These are phyloP conservation scores for Drosophila paranaensis DNA, from an alignment of 2,888 invertebrate species.

Conservation along the genomic window DNA sequence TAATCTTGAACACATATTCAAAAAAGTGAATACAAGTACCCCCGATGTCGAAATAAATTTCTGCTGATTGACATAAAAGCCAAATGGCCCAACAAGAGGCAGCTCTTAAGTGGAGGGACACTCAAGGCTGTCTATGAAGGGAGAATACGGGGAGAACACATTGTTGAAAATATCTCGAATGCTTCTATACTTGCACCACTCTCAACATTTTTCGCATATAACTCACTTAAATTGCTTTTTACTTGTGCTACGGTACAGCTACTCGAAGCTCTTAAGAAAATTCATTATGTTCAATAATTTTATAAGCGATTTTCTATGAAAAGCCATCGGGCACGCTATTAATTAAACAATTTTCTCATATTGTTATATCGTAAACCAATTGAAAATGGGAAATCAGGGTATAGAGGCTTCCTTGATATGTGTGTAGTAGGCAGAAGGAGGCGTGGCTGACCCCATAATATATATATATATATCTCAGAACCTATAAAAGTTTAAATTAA, in stretches of 20 bases:
- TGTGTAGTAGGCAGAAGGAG: no score
- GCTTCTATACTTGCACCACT: conserved; percentile 35
- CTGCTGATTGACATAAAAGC: conserved; percentile 62
- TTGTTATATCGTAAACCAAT: no score
- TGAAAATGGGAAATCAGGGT: no score
- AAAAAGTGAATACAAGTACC: conserved; percentile 20
- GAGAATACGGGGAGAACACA: neutral
- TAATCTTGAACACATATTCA: conserved; percentile 40
- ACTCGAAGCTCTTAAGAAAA: conserved; percentile 50
- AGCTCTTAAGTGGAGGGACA: conserved; percentile 12
- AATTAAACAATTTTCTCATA: conserved; percentile 6
- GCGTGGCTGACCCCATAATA: no score
- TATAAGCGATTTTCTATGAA: conserved; percentile 52
- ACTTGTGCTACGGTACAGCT: conserved; percentile 42
- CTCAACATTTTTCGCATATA: conserved; percentile 33
- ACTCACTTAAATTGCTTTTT: conserved; percentile 63
- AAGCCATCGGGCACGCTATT: conserved; percentile 14
- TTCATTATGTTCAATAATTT: conserved; percentile 64
- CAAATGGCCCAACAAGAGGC: conserved; percentile 35
- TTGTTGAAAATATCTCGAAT: conserved; percentile 13
- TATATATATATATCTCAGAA: no score
- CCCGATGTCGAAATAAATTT: conserved; percentile 49
- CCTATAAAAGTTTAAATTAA: no score
- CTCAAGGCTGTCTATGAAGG: conserved; percentile 27
- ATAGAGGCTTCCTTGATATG: no score